A percentile compares a stretch with the other conserved stretches of the same genome.
phyloP scores from a whole-genome alignment of 1,140 invertebrate species.

The Lordiphosa collinella region DNA sequence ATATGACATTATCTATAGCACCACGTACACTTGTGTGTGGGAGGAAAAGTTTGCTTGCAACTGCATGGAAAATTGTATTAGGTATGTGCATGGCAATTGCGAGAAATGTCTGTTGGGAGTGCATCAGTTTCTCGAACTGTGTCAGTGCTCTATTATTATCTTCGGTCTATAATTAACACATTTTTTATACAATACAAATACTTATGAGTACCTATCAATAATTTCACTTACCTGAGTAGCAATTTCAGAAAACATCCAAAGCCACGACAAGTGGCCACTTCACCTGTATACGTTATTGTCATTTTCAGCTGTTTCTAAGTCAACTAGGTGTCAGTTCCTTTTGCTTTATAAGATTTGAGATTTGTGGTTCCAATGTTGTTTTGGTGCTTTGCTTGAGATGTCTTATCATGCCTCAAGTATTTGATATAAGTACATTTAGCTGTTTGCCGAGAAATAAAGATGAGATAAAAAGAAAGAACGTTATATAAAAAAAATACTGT shows the following conservation, averaged over 20 bases:
- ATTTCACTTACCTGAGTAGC: constrained; percentile 84
- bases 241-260: constrained; percentile 93
- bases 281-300: constrained; percentile 93
- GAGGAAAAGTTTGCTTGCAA: constrained; percentile 15
- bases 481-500: neutral
- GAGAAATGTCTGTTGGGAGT: neutral
- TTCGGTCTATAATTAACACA: constrained; percentile 28
- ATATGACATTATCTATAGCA: constrained; percentile 1
- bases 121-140: constrained; percentile 25
- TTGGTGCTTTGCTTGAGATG: neutral
- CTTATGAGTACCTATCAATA: constrained; percentile 15
- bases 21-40: neutral
- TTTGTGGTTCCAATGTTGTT: constrained; percentile 7
- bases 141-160: constrained; percentile 63
- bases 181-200: constrained; percentile 1
- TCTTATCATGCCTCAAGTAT: constrained; percentile 25
- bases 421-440: constrained; percentile 36
- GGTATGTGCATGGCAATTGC: constrained; percentile 49
- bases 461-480: neutral
- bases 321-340: constrained; percentile 24
- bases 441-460: constrained; percentile 11
- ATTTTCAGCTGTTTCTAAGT: constrained; percentile 80
- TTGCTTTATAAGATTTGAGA: constrained; percentile 23
- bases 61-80: constrained; percentile 53
- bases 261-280: constrained; percentile 92